phyloP scores from a whole-genome alignment of 2,113 vertebrate genomes.

The Hemichromis elongatus region DNA sequence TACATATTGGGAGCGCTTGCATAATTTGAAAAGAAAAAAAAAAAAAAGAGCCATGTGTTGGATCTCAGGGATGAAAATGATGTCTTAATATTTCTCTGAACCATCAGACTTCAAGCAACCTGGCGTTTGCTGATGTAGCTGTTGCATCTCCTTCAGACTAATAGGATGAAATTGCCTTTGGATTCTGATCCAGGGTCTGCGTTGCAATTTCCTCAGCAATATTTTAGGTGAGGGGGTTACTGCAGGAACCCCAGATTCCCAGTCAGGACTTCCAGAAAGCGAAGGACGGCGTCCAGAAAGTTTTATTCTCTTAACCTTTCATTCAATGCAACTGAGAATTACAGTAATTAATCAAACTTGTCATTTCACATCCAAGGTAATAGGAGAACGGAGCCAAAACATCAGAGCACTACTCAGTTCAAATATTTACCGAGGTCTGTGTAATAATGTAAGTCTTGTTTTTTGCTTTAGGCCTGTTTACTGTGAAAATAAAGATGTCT shows the following conservation, averaged over 20 bases:
- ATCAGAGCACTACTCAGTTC: neutral
- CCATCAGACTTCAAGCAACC: neutral
- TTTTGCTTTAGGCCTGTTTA: neutral
- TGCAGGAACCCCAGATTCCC: constrained; percentile 5
- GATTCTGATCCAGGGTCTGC: constrained; percentile 32
- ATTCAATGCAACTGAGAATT: constrained; percentile 4
- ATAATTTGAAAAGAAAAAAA: neutral
- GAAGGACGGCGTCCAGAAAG: neutral
- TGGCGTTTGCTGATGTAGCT: neutral
- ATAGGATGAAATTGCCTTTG: constrained; percentile 17
- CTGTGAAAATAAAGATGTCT: neutral
- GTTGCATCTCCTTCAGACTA: constrained; percentile 12
- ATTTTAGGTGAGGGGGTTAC: constrained; percentile 12
- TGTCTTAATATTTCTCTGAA: neutral
- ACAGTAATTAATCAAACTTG: constrained; percentile 50
- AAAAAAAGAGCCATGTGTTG: neutral
- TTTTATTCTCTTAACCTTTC: constrained; percentile 19
- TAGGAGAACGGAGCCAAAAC: neutral
- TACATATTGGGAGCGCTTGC: neutral
- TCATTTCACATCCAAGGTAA: constrained; percentile 20
- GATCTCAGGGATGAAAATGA: neutral
- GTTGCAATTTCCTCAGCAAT: constrained; percentile 14
- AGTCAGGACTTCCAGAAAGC: neutral
- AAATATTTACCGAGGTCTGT: constrained; percentile 16
- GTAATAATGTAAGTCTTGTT: neutral